Evolutionary conservation across 2,888 invertebrate species (phyloP), one percentile per base, ranked within the genome.

Genomic region (Drosophila leonis): DNA sequence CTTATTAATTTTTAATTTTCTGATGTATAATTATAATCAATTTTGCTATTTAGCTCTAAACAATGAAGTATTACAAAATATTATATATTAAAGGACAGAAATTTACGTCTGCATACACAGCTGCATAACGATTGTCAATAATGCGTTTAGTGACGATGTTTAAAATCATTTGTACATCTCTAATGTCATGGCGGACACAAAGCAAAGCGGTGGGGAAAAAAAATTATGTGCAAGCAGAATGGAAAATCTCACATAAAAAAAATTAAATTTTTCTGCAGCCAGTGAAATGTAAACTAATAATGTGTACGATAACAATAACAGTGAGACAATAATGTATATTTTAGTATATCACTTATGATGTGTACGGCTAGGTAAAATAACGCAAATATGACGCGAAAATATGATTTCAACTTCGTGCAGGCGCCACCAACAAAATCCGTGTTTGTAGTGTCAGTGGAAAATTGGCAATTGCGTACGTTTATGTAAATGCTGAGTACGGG

Each of bases 361-460:
- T 63, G 33, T 69, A 49, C 63, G 44, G 44, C 60, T 48, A 29
- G 44, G 20, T 65, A 29, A 72, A 76, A 59, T 55, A 66, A 59
- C 71, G 62, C 84, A 89, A 92, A 90, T 81, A 89, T 92, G 91
- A 92, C 78, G 83, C 82, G 84, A 83, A 90, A 88, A 88, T 90
- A 83, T 73, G 70, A 82, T 75, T 75, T 79, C 81, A 76, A 73
- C 75, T 86, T 69, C 70, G 78, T 75, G 83, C 89, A 81, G 70
- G 81, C 90, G 83, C 73, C 85, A 85, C 74, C 90, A 88, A 83
- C 76, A 70, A 78, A 89, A 87, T 78, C 82, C 67, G 74, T 88
- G 90, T 83, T 89, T 88, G 90, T 90, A 91, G 91, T 88, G 82
- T 83, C 82, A 83, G 79, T 79, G 88, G 71, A 82, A 80, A 82